Base-by-base conservation (phyloP, 2,888 invertebrate species). In the Watsonalla binaria region DNA sequence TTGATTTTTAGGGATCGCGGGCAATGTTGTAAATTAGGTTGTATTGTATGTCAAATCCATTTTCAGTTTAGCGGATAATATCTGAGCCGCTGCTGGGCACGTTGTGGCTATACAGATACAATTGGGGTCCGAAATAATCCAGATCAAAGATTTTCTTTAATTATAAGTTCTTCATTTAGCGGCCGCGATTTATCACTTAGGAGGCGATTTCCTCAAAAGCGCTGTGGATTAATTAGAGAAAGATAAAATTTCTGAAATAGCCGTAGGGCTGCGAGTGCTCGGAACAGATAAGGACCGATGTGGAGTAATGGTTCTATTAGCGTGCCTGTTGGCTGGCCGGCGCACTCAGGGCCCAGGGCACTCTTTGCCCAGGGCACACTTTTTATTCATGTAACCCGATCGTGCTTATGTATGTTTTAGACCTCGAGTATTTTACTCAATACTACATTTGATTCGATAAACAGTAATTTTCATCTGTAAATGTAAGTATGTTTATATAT, bases 231-330 rank as follows among this genome's bases (percentile, higher is more conserved):
- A 87, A 88, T 89, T 87, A 84, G 79, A 76, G 80, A 72, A 76
- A 82, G 86, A 89, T 86, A 86, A 87, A 87, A 89, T 86, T 87
- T 83, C 79, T 81, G 78, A 83, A 82, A 82, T 78, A 78, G 78
- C 83, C 77, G 67, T 72, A 75, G 78, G 82, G 73, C 78, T 72
- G 80, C 72, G 84, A 82, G 82, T 85, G 85, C 77, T 83, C 72
- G 53, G 71, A 70, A 74, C 76, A 82, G 86, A 88, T 89, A 87
- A 88, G 68, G 62, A 70, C 65, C 82, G 77, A 83, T 84, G 81
- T 78, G 80, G 71, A 82, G 78, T 80, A 85, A 86, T 85, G 78
- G 82, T 77, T 81, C 80, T 82, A 82, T 82, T 84, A 86, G 78
- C 73, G 73, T 72, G 72, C 67, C 72, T 67, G 42, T 37, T 14